Conservation (phyloP, 1,140 invertebrate species). For the Lordiphosa stackelbergi region DNA sequence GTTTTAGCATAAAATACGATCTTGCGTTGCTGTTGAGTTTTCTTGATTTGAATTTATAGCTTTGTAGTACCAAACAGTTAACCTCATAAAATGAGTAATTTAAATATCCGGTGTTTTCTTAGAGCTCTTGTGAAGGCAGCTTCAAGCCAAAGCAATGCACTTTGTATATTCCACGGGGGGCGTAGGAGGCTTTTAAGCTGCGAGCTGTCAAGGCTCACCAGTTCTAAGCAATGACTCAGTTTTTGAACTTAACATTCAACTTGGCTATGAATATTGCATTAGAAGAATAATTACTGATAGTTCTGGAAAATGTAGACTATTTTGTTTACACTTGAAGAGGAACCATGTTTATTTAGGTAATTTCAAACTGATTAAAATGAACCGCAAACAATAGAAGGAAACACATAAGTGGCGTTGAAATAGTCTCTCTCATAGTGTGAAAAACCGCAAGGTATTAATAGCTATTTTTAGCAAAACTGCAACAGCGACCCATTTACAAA, state of each 20-base stretch:
- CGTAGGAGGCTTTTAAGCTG: slow-evolving; percentile 46
- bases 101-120: slow-evolving; percentile 23
- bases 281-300: slow-evolving; percentile 13
- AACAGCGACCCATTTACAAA: slow-evolving; percentile 5
- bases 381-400: slow-evolving; percentile 11
- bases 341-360: slow-evolving; percentile 29
- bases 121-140: slow-evolving; percentile 1
- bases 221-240: slow-evolving; percentile 51
- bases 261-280: slow-evolving; percentile 26
- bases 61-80: background rate
- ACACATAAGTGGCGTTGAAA: slow-evolving; percentile 31
- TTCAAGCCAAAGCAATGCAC: slow-evolving; percentile 13
- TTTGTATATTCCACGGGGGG: slow-evolving; percentile 9
- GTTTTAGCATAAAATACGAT: no score
- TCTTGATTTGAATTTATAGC: no score
- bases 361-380: slow-evolving; percentile 48
- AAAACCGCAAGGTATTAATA: background rate
- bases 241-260: slow-evolving; percentile 60
- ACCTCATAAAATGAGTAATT: slow-evolving; percentile 6
- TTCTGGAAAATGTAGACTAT: slow-evolving; percentile 1
- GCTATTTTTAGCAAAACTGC: background rate
- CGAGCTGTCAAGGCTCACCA: slow-evolving; percentile 44
- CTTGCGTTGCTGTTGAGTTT: no score
- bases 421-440: background rate
- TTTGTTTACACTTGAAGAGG: slow-evolving; percentile 36